Percentiles rank a stretch among this genome's conserved stretches.
These are phyloP conservation scores for Drosophila fuyamai DNA, from an alignment of 1,140 invertebrate genomes.

Conservation along the genomic window DNA sequence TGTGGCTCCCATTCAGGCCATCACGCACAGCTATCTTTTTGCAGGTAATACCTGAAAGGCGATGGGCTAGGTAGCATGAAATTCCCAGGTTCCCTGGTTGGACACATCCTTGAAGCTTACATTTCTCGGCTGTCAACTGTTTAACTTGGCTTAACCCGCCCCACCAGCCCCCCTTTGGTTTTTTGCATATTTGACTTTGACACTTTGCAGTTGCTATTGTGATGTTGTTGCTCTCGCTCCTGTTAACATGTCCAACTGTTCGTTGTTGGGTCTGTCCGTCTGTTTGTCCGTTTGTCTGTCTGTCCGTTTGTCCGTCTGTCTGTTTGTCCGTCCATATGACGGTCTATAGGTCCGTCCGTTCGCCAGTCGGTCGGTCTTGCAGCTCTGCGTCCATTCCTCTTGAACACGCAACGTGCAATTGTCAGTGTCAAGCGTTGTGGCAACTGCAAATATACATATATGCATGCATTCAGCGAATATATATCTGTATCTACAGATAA, in stretches of 20 bases:
- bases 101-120: constrained; percentile 77
- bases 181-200: constrained; percentile 76
- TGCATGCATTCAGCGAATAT: constrained; percentile 10
- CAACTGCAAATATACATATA: constrained; percentile 42
- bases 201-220: constrained; percentile 70
- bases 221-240: constrained; percentile 48
- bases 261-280: constrained; percentile 18
- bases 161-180: constrained; percentile 12
- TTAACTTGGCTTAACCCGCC: constrained; percentile 60
- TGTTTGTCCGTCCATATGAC: background rate
- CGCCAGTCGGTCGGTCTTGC: constrained; percentile 13
- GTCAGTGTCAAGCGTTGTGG: constrained; percentile 65
- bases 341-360: constrained; percentile 8
- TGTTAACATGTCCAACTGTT: constrained; percentile 61
- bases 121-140: constrained; percentile 80
- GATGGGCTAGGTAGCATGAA: constrained; percentile 21
- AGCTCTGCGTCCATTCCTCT: constrained; percentile 59
- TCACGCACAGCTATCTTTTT: constrained; percentile 20
- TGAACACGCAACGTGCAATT: constrained; percentile 76
- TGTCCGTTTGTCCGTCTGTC: constrained; percentile 6
- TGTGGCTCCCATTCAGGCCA: constrained; percentile 20
- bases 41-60: constrained; percentile 29
- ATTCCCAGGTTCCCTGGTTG: constrained; percentile 60
- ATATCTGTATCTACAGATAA: constrained; percentile 17
- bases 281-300: constrained; percentile 1